These are phyloP conservation scores for Drosophila melanosoma DNA, from an alignment of 2,888 invertebrate genomes.

Conservation along the genomic window DNA sequence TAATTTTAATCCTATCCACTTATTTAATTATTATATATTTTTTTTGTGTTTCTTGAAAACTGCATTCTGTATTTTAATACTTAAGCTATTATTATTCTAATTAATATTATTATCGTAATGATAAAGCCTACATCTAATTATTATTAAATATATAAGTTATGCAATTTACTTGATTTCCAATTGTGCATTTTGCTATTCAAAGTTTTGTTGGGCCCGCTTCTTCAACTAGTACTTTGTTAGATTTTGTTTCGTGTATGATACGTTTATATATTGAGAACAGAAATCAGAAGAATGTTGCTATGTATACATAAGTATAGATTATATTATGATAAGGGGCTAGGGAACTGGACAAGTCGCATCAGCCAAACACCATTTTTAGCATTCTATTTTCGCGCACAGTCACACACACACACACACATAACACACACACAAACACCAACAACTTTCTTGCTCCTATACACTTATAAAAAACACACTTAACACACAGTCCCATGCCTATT, in stretches of 20 bases:
- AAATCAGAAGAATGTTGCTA: constrained; percentile 51
- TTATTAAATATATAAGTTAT: constrained; percentile 80
- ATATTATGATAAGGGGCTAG: constrained; percentile 45
- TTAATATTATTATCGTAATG: constrained; percentile 44
- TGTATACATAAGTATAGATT: constrained; percentile 37
- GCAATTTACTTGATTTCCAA: constrained; percentile 53
- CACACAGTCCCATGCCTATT: constrained; percentile 35
- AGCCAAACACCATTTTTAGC: constrained; percentile 35
- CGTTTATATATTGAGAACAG: constrained; percentile 24
- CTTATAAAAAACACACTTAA: constrained; percentile 14
- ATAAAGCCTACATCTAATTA: constrained; percentile 56
- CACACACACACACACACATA: neutral
- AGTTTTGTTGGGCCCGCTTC: constrained; percentile 34
- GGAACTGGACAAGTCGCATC: constrained; percentile 32
- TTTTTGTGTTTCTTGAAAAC: constrained; percentile 61
- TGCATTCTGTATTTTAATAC: constrained; percentile 75
- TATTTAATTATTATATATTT: constrained; percentile 7
- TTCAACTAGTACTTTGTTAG: constrained; percentile 3
- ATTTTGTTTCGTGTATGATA: constrained; percentile 30
- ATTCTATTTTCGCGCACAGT: constrained; percentile 35
- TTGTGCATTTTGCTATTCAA: constrained; percentile 38
- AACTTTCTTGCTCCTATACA: constrained; percentile 14
- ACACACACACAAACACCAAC: neutral
- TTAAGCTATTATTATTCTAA: constrained; percentile 72
- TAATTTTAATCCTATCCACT: constrained; percentile 11